Conservation (phyloP, 2,888 invertebrate species). For the Eupithecia subfuscata region DNA sequence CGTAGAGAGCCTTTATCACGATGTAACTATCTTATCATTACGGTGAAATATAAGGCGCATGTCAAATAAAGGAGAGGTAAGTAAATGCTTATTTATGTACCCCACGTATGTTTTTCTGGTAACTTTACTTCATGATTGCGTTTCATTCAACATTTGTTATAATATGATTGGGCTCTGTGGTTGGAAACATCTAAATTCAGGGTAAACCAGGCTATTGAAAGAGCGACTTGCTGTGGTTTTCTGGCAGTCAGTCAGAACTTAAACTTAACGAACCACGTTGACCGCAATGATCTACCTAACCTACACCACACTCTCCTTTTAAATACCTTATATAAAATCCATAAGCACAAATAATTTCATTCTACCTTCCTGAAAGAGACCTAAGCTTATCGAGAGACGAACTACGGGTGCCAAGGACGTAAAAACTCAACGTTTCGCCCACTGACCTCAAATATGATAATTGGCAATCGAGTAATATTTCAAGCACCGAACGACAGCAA, state of each 20-base stretch:
- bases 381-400: neutral
- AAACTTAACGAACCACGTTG: neutral
- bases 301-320: neutral
- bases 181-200: neutral
- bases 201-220: neutral
- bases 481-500: neutral
- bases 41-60: neutral
- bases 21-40: neutral
- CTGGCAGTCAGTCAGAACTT: neutral
- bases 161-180: neutral
- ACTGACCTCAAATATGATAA: conserved; percentile 1
- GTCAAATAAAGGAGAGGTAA: neutral
- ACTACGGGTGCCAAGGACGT: neutral
- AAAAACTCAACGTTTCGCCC: neutral
- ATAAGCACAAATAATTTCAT: neutral
- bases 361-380: neutral
- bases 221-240: neutral
- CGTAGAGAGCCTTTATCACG: conserved; percentile 20
- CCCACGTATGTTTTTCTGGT: neutral
- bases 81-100: neutral
- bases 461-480: neutral
- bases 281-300: neutral
- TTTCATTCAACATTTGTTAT: neutral
- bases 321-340: neutral
- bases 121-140: neutral